Base-by-base conservation (phyloP, 2,797 vertebrate species). In the Myotis vivesi region DNA sequence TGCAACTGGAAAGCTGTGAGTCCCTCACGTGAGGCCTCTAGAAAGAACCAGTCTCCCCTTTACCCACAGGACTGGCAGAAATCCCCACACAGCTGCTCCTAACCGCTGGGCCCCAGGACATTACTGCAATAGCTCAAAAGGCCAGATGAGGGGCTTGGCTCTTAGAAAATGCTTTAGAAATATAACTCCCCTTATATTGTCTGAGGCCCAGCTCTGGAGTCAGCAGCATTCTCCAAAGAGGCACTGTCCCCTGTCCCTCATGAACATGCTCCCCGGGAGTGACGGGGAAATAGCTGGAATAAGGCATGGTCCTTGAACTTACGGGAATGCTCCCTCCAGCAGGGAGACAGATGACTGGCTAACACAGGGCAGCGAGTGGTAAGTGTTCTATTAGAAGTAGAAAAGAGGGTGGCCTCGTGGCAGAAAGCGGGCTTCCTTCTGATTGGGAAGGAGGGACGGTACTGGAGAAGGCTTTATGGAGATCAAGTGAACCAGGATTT, bases 1-100 rank as follows among this genome's bases (percentile, higher is more conserved):
- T 99, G 99, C 99, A 99, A 98, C 98, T 99, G 93, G 99, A 99
- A 98, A 99, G 99, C 98, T 99, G 99, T 99, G 98, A 99, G 99
- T 99, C 19, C 66, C 84, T 57, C 77, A 19, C 49, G 13, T 49
- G 59, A 53, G 11, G 23, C 22, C 55, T 81, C 49, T 44, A 44
- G 68, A 64, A 79, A 93, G 59, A 68, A 59, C 3, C 53, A 51
- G 41, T 7, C 22, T 88, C 36, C 72, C 41, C 13, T 64, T 90
- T 66, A 68, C 49, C 59, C 41, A 6, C 2, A 20, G 41, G 62
- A 49, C 41, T 11, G 23, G 72, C 53, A 94, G 46, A 80, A 86
- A 85, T 53, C 59, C 81, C 91, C 51, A 57, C 46, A 77, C 8
- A 64, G 75, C 44, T 66, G 15, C 53, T 72, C 46, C 69, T 46